These are phyloP conservation scores for Nothoprocta perdicaria DNA, from an alignment of 2,113 vertebrate species.

Conservation along the genomic window DNA sequence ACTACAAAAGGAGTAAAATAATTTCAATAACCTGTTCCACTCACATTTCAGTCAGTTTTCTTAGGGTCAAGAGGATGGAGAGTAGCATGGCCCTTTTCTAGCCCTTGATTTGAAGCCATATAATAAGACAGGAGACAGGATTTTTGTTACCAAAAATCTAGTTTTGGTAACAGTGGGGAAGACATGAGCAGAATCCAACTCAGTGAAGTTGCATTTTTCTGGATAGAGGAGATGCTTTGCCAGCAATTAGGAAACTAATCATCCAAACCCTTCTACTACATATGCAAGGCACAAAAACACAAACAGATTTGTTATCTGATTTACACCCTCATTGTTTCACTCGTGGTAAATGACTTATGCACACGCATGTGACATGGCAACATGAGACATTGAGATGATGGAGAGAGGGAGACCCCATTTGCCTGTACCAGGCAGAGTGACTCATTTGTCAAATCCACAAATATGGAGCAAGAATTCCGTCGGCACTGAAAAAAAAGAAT, in stretches of 20 bases:
- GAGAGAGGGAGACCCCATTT: not conserved
- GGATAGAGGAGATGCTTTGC: not conserved
- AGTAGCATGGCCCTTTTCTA: not conserved
- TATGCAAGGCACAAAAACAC: not conserved
- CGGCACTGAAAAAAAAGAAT: not conserved
- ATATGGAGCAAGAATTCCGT: not conserved
- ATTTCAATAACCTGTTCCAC: not conserved
- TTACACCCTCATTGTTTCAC: not conserved
- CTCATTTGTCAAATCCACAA: not conserved
- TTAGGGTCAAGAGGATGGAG: not conserved
- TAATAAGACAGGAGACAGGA: not conserved
- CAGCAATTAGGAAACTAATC: not conserved
- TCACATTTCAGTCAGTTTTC: not conserved
- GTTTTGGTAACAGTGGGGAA: not conserved
- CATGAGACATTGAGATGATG: fast-evolving
- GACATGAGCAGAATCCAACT: not conserved
- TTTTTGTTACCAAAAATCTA: not conserved
- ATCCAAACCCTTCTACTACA: not conserved
- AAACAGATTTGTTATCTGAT: not conserved
- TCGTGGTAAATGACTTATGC: not conserved
- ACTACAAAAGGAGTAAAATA: not conserved
- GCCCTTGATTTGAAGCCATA: not conserved
- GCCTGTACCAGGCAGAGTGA: not conserved
- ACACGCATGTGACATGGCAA: not conserved
- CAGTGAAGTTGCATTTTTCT: not conserved